A percentile compares a stretch with the other conserved stretches of the same genome.
phyloP scores from a whole-genome alignment of 2,113 vertebrate genomes.

The Elanoides forficatus region DNA sequence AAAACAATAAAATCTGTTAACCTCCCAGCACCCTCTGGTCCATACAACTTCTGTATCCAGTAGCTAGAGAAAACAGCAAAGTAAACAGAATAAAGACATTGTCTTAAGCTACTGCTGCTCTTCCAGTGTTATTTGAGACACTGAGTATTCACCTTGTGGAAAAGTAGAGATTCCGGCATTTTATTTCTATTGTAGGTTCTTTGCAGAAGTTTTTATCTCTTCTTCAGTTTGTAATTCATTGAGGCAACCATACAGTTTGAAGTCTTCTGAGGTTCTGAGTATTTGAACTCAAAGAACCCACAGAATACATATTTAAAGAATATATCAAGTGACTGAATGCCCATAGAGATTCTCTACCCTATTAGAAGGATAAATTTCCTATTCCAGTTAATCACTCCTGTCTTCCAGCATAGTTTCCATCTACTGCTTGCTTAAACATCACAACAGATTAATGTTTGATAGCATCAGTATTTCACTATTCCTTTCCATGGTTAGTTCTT shows the following conservation, averaged over 20 bases:
- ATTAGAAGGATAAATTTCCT: background rate
- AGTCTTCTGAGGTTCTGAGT: background rate
- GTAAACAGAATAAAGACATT: background rate
- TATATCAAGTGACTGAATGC: background rate
- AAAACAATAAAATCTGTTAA: background rate
- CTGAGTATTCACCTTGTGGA: background rate
- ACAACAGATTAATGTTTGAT: background rate
- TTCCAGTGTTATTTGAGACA: background rate
- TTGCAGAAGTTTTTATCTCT: background rate
- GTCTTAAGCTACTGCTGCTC: background rate
- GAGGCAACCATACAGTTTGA: background rate
- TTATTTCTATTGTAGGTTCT: background rate
- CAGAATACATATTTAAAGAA: background rate
- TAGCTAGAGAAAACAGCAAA: background rate
- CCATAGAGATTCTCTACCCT: background rate
- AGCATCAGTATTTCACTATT: background rate
- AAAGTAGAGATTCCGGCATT: background rate
- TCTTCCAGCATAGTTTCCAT: background rate
- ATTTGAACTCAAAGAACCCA: background rate
- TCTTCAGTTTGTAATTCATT: background rate
- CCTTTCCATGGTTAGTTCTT: background rate
- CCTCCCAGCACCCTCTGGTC: background rate
- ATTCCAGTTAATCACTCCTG: background rate
- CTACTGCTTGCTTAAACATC: background rate
- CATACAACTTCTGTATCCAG: background rate